Base-by-base conservation (phyloP, 35 echinoderm and acorn worm genomes). In the Diadema setosum region DNA sequence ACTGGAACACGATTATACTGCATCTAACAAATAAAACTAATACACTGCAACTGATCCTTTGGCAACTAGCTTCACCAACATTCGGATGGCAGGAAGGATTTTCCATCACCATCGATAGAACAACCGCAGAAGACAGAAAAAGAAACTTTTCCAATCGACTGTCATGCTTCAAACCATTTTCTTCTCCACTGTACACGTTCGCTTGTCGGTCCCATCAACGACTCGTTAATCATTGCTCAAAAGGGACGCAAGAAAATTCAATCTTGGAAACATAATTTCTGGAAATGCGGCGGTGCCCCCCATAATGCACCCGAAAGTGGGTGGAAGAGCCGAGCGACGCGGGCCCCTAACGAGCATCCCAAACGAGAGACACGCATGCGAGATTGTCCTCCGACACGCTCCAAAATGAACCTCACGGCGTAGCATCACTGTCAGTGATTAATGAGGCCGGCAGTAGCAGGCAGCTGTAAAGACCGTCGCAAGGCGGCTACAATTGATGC, bases 401-500 rank as follows among this genome's bases (percentile, higher is more conserved):
- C 4, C 3, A 20, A 8, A 60, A 16, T 24, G 30, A 34, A 67
- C 12, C 63, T 67, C 25, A 65, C 24, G 1, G 63, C 27, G 63
- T 34, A 11, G 27, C 30, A 34, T 26, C 63, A 33, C 37, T 67
- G 63, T 67, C 63, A 67, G 63, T 33, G 26, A 67, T 67, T 67
- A 67, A 67, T 67, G 63, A 67, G 27, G 30, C 27, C 37, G 63
- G 63, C 37, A 34, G 63, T 34, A 16, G 63, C 37, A 34, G 30
- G 63, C 63, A 67, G 63, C 63, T 67, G 63, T 67, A 67, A 67
- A 14, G 63, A 67, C 29, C 37, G 63, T 67, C 37, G 37, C 63
- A 67, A 67, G 63, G n/a, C n/a, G n/a, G n/a, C n/a, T n/a, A n/a
- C n/a, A 67, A 67, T 67, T 67, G 63, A 67, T 67, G 63, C 20